phyloP scores from a whole-genome alignment of 2,888 invertebrate genomes.

The Limnephilus marmoratus region DNA sequence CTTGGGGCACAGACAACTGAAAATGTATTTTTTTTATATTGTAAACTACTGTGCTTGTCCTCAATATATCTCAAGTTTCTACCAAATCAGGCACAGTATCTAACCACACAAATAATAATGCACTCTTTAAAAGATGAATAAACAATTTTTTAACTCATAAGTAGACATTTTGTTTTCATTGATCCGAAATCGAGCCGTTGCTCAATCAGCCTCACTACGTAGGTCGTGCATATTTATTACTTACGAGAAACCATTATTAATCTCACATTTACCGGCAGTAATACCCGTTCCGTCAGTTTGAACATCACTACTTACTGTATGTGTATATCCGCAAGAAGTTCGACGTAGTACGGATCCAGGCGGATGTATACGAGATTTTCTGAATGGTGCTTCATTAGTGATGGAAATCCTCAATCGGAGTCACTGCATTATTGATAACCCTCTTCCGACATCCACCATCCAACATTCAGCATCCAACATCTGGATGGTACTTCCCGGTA shows the following conservation, averaged over 20 bases:
- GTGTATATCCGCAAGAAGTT: neutral
- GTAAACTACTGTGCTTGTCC: too few relatives aligned
- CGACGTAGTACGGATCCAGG: neutral
- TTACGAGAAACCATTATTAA: neutral
- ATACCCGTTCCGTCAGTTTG: neutral
- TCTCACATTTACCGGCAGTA: neutral
- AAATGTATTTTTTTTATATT: too few relatives aligned
- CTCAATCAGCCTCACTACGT: neutral
- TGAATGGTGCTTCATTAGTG: slow-evolving; percentile 58
- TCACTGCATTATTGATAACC: slow-evolving; percentile 59
- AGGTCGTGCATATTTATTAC: neutral
- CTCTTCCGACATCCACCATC: neutral
- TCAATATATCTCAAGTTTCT: too few relatives aligned
- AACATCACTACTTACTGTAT: neutral
- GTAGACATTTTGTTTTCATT: too few relatives aligned
- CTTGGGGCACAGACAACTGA: too few relatives aligned
- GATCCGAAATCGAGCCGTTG: too few relatives aligned
- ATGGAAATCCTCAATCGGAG: slow-evolving; percentile 54
- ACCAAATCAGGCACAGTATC: too few relatives aligned
- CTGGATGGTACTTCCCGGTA: neutral
- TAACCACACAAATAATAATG: too few relatives aligned
- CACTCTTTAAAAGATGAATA: too few relatives aligned
- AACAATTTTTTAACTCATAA: too few relatives aligned
- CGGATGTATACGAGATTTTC: neutral
- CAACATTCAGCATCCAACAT: neutral